These are phyloP conservation scores for Remorina albescens DNA, from an alignment of 2,797 vertebrate species.

Conservation along the genomic window DNA sequence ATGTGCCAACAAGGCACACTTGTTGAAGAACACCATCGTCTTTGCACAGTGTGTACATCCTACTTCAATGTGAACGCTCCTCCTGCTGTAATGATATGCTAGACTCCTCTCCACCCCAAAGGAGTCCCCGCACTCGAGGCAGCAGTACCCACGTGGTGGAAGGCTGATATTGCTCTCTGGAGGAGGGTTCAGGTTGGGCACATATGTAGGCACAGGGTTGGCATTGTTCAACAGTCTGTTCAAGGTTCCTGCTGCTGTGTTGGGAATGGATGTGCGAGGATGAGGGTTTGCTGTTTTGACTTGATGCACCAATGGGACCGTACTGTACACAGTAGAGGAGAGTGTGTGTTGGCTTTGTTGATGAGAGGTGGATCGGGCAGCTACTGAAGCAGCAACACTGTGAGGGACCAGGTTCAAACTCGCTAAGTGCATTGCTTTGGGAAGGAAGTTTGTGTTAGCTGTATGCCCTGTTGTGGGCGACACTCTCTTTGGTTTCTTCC, in stretches of 20 bases:
- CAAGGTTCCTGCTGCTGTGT: constrained; percentile 88
- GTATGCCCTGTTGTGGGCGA: constrained; percentile 51
- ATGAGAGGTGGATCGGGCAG: constrained; percentile 85
- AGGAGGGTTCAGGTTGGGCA: constrained; percentile 93
- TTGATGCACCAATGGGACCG: constrained; percentile 95
- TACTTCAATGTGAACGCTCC: constrained; percentile 96
- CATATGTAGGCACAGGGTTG: constrained; percentile 94
- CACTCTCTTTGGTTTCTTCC: constrained; percentile 79
- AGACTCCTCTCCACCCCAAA: constrained; percentile 96
- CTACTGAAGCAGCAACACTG: constrained; percentile 92
- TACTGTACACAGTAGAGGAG: constrained; percentile 85
- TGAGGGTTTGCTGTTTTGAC: constrained; percentile 88
- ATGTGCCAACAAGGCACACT: constrained; percentile 94
- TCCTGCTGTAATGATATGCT: constrained; percentile 90
- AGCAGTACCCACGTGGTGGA: constrained; percentile 92
- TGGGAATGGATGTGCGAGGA: constrained; percentile 62
- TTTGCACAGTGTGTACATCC: constrained; percentile 93
- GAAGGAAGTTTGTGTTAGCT: constrained; percentile 86
- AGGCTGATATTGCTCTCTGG: constrained; percentile 89
- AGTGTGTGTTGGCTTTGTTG: constrained; percentile 84
- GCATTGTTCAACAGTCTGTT: constrained; percentile 91
- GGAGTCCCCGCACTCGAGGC: constrained; percentile 95
- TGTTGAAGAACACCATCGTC: constrained; percentile 95
- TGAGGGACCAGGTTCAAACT: constrained; percentile 97
- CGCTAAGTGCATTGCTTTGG: constrained; percentile 97